Base-by-base conservation (phyloP, 2,888 invertebrate species). In the Parnassius smintheus region DNA sequence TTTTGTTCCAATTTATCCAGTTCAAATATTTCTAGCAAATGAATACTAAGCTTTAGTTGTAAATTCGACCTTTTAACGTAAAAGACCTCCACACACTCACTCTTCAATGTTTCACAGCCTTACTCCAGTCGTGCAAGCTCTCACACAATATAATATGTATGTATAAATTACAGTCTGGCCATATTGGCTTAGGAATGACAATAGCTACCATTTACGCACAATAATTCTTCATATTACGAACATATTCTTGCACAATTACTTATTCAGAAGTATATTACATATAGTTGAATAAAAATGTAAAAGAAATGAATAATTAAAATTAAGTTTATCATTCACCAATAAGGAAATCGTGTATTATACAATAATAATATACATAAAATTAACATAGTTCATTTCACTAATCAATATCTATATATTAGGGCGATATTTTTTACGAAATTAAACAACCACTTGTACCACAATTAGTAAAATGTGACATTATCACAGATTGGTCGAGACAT, bases 51-150 rank as follows among this genome's bases (percentile, higher is more conserved):
- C 49, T 49, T 42, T 7, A 35, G 54, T 54, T 49, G 10, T 44
- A 11, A 9, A 13, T 49, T 49, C 49, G 13, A 49, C 68, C 69
- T 68, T 70, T 68, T 61, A 61, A 72, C 66, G 69, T 76, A 72
- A 75, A 73, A 70, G 79, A 78, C 80, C 79, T 75, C 78, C 18
- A 18, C 18, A n/a, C 83, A 75, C 77, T 75, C 85, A 86, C 82
- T 80, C 81, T 74, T 79, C 77, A 81, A 76, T 80, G 80, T 81
- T 84, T 91, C 91, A 91, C 91, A 91, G 91, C 91, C 91, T 86
- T 85, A 74, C 90, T 83, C 84, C 84, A 89, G 85, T 88, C 88
- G 84, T 82, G 83, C 82, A 81, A 81, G 79, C 86, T 85, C 83
- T 84, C 86, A 85, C 83, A 83, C 83, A 75, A 70, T 77, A 74